phyloP scores from a whole-genome alignment of 1,140 invertebrate species.

The Neotoxoptera formosana region DNA sequence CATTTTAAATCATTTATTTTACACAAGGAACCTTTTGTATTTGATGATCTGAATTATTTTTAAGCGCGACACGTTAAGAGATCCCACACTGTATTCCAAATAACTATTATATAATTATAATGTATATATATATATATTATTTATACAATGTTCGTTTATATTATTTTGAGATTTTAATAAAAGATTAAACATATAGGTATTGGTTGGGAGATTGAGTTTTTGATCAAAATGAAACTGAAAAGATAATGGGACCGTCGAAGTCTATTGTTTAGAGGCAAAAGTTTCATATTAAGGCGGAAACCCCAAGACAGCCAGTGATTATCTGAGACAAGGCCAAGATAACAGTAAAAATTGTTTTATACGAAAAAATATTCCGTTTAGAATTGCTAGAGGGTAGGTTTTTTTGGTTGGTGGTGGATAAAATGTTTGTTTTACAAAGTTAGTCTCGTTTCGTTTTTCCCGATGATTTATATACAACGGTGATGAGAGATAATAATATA shows the following conservation, averaged over 20 bases:
- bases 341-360: background rate
- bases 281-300: background rate
- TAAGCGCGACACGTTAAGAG: background rate
- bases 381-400: background rate
- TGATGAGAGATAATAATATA: background rate
- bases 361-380: background rate
- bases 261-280: background rate
- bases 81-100: background rate
- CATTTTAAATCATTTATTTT: background rate
- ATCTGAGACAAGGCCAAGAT: background rate
- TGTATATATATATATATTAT: background rate
- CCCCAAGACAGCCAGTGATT: background rate
- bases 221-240: slow-evolving; percentile 25
- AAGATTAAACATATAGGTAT: background rate
- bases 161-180: background rate
- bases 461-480: background rate
- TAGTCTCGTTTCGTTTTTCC: background rate
- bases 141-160: background rate
- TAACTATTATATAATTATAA: background rate
- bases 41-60: background rate
- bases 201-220: background rate
- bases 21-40: background rate
- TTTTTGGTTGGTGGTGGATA: background rate
- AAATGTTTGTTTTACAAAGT: background rate
- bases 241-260: slow-evolving; percentile 5